Conservation (phyloP, 2,113 vertebrate species). For the Sylvia atricapilla region DNA sequence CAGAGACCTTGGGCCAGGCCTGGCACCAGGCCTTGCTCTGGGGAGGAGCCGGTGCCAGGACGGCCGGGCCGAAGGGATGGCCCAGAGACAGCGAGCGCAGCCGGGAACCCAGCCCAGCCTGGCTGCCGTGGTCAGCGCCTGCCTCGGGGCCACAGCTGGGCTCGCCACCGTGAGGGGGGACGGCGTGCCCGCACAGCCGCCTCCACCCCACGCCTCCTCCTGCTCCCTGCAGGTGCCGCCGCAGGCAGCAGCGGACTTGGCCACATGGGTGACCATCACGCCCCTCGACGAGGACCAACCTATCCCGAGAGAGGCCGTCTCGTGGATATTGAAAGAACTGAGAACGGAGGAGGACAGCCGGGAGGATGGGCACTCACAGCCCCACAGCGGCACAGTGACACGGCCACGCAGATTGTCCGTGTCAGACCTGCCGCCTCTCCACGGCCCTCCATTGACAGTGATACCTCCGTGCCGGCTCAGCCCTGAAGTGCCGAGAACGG, state of each 20-base stretch:
- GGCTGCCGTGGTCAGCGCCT: rapidly evolving
- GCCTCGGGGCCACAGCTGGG: background rate
- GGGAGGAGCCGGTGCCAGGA: background rate
- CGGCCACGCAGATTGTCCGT: background rate
- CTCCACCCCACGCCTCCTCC: rapidly evolving
- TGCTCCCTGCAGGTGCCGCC: background rate
- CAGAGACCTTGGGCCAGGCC: too few relatives aligned
- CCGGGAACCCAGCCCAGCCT: background rate
- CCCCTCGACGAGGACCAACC: rapidly evolving
- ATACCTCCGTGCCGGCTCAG: background rate
- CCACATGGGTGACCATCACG: background rate
- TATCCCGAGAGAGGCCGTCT: too few relatives aligned
- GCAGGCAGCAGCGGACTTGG: background rate
- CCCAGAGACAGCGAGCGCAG: rapidly evolving
- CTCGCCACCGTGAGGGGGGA: rapidly evolving
- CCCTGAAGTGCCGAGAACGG: too few relatives aligned
- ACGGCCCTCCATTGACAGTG: background rate
- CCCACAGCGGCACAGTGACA: background rate
- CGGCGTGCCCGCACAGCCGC: rapidly evolving
- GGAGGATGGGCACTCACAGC: background rate
- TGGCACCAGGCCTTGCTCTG: background rate
- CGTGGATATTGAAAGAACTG: too few relatives aligned
- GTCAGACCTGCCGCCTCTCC: background rate
- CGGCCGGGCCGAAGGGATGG: rapidly evolving
- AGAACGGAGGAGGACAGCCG: background rate